Evolutionary conservation across 2,113 vertebrate genomes (phyloP).

Genomic region (Oryzias woworae): DNA sequence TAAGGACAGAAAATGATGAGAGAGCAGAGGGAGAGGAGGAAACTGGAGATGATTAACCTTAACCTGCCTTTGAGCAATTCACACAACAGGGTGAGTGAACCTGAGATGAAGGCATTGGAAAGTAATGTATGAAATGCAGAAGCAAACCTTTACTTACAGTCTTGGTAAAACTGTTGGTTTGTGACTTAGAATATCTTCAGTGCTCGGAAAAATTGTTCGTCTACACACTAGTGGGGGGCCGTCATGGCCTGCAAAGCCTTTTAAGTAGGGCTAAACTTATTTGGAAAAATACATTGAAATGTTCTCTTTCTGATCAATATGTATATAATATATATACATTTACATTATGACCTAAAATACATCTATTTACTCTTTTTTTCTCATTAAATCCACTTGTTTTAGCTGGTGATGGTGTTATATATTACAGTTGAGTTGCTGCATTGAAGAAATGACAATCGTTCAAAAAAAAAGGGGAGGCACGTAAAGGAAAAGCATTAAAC

Average conservation of each 20-base stretch:
- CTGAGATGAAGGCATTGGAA: constrained; percentile 19
- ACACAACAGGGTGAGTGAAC: constrained; percentile 32
- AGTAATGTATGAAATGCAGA: constrained; percentile 36
- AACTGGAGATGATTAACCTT: constrained; percentile 69
- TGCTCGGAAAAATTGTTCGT: too few species aligned
- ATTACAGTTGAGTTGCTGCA: neutral
- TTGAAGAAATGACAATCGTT: constrained; percentile 24
- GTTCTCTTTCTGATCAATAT: too few species aligned
- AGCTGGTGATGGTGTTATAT: too few species aligned
- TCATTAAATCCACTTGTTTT: too few species aligned
- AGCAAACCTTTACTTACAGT: neutral
- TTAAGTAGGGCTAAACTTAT: too few species aligned
- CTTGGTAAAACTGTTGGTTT: constrained; percentile 2
- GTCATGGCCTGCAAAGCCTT: too few species aligned
- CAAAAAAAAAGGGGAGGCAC: constrained; percentile 22
- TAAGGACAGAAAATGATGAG: constrained; percentile 46
- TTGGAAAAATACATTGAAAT: too few species aligned
- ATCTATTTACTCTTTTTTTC: too few species aligned
- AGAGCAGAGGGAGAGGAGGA: constrained; percentile 29
- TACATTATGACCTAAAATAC: too few species aligned
- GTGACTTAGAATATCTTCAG: too few species aligned
- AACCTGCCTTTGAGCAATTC: constrained; percentile 58
- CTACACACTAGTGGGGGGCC: too few species aligned
- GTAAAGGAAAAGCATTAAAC: constrained; percentile 15
- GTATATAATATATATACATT: too few species aligned